These are phyloP conservation scores for Hippoglossus stenolepis DNA, from an alignment of 2,113 vertebrate species.

Conservation along the genomic window DNA sequence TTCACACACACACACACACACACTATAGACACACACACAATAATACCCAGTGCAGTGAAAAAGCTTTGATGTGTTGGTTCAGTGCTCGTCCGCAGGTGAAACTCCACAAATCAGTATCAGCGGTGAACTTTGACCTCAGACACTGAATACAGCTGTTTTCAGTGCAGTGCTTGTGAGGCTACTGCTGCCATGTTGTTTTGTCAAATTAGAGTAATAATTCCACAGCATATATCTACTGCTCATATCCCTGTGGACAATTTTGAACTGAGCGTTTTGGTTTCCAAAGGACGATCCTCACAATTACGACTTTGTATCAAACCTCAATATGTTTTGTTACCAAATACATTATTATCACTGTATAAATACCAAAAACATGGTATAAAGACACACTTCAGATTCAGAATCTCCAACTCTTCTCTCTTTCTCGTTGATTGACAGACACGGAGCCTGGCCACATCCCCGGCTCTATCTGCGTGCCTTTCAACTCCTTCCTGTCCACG, in stretches of 20 bases:
- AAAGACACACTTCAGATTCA: too few relatives aligned
- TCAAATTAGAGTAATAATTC: too few relatives aligned
- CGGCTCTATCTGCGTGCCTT: slow-evolving; percentile 87
- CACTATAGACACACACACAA: neutral
- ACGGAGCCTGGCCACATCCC: slow-evolving; percentile 93
- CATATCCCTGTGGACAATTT: too few relatives aligned
- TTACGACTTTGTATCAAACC: too few relatives aligned
- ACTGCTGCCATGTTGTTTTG: too few relatives aligned
- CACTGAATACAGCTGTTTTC: neutral
- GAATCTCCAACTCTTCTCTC: neutral
- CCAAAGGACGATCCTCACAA: too few relatives aligned
- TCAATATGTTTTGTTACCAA: too few relatives aligned
- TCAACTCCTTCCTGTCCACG: slow-evolving; percentile 84
- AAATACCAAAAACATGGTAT: too few relatives aligned
- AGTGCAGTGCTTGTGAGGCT: neutral
- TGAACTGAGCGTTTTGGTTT: too few relatives aligned
- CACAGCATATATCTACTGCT: too few relatives aligned
- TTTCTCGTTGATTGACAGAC: slow-evolving; percentile 75
- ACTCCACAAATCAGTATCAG: slow-evolving; percentile 8
- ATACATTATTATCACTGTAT: too few relatives aligned
- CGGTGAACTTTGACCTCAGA: slow-evolving; percentile 26
- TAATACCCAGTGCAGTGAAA: neutral
- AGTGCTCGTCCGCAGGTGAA: slow-evolving; percentile 7
- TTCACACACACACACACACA: neutral
- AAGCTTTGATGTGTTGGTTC: neutral